Percentiles rank a stretch among this genome's conserved stretches.
phyloP scores from a whole-genome alignment of 2,797 vertebrate species.

The Tachyglossus aculeatus region DNA sequence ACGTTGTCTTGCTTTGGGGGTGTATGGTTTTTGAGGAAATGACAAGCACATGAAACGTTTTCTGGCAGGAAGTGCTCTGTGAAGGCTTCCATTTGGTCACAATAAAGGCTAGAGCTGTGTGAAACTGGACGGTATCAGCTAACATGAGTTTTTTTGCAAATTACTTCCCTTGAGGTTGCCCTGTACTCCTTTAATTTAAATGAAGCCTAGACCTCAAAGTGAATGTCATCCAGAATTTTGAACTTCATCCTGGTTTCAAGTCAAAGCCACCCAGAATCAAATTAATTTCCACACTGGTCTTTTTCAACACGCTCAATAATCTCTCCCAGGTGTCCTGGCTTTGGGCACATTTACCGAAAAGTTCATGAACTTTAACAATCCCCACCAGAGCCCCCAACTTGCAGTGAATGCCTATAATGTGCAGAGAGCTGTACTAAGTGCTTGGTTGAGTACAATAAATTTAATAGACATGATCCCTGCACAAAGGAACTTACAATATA shows the following conservation, averaged over 20 bases:
- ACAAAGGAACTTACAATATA: no score
- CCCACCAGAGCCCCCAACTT: neutral
- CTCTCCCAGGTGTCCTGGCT: neutral
- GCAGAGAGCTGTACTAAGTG: no score
- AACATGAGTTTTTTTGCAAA: slow-evolving; percentile 1
- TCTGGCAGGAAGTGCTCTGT: slow-evolving; percentile 12
- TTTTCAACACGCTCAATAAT: neutral
- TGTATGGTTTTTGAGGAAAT: neutral
- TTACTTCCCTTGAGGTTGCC: neutral
- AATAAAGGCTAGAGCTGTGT: neutral
- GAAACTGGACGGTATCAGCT: slow-evolving; percentile 1
- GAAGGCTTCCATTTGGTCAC: neutral
- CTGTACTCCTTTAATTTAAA: no score
- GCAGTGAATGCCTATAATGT: neutral
- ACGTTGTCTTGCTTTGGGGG: neutral
- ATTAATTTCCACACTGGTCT: neutral
- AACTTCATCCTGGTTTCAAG: neutral
- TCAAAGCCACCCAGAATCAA: neutral
- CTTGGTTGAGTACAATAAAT: no score
- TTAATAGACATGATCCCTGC: no score
- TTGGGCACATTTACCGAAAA: neutral
- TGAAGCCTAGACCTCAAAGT: neutral
- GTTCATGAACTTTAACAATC: neutral
- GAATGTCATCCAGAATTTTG: neutral
- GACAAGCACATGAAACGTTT: slow-evolving; percentile 11